Percentiles rank a stretch among this genome's conserved stretches.
Conservation (phyloP, 2,113 vertebrate genomes). For the Erpornis zantholeuca region DNA sequence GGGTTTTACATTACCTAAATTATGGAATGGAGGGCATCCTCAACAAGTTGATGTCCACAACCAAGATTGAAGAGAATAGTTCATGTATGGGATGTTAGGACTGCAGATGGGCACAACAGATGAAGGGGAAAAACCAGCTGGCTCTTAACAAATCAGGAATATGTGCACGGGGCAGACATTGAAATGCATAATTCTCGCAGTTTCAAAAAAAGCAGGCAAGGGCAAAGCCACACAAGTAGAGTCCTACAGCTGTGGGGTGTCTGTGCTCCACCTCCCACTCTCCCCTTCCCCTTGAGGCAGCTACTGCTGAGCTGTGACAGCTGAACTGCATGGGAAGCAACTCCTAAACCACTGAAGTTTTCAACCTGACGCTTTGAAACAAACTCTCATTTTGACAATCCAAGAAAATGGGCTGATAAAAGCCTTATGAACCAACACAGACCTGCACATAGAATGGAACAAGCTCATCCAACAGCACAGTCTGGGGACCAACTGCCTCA, state of each 20-base stretch:
- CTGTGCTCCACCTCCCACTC: not conserved
- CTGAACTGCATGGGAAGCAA: not conserved
- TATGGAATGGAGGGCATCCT: not conserved
- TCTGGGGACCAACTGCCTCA: not conserved
- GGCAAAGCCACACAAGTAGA: not conserved
- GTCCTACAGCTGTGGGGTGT: not conserved
- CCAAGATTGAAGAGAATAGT: not conserved
- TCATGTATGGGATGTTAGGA: not conserved
- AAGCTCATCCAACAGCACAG: not conserved
- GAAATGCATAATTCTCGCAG: not conserved
- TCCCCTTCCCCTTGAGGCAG: not conserved
- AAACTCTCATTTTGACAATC: not conserved
- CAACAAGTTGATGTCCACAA: not conserved
- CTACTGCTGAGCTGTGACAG: not conserved
- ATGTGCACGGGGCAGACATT: not conserved
- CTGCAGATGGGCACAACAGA: not conserved
- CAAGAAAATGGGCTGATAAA: not conserved
- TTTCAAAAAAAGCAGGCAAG: not conserved
- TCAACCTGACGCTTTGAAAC: not conserved
- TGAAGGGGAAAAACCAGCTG: not conserved
- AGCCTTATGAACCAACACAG: not conserved
- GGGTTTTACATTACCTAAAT: not conserved
- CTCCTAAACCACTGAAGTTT: not conserved
- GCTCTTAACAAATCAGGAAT: not conserved
- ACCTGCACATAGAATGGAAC: not conserved